These are phyloP conservation scores for Ahaetulla prasina DNA, from an alignment of 2,113 vertebrate species.

Conservation along the genomic window DNA sequence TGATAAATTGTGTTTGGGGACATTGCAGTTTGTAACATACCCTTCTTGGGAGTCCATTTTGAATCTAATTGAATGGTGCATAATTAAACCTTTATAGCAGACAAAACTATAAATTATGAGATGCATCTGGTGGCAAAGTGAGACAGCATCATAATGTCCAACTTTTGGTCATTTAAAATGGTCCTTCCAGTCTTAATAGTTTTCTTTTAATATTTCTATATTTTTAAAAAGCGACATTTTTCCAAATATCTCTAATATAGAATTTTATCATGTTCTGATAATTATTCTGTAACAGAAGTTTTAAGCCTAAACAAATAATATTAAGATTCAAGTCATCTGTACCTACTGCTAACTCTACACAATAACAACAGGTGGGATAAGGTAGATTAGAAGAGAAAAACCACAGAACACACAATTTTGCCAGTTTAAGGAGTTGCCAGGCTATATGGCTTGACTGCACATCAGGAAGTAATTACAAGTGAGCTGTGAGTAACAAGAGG, in stretches of 20 bases:
- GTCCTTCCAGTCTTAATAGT: not conserved
- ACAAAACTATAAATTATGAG: not conserved
- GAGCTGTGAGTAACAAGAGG: not conserved
- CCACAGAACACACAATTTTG: not conserved
- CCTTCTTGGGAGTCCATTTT: not conserved
- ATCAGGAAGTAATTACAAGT: not conserved
- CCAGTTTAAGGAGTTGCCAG: not conserved
- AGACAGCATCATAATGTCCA: not conserved
- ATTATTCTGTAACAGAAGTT: not conserved
- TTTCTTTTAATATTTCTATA: not conserved
- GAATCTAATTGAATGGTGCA: not conserved
- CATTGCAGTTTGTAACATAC: not conserved
- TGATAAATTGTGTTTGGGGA: constrained; percentile 26
- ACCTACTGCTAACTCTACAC: not conserved
- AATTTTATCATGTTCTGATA: not conserved
- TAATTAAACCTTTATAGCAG: not conserved
- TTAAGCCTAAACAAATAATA: not conserved
- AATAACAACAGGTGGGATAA: not conserved
- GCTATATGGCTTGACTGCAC: not conserved
- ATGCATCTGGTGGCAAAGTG: not conserved
- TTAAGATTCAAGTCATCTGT: not conserved
- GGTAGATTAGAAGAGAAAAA: not conserved
- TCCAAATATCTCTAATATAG: not conserved
- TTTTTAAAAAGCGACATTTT: not conserved
- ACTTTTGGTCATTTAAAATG: not conserved